Base-by-base conservation (phyloP, 1,140 invertebrate genomes). In the Oppia nitens region DNA sequence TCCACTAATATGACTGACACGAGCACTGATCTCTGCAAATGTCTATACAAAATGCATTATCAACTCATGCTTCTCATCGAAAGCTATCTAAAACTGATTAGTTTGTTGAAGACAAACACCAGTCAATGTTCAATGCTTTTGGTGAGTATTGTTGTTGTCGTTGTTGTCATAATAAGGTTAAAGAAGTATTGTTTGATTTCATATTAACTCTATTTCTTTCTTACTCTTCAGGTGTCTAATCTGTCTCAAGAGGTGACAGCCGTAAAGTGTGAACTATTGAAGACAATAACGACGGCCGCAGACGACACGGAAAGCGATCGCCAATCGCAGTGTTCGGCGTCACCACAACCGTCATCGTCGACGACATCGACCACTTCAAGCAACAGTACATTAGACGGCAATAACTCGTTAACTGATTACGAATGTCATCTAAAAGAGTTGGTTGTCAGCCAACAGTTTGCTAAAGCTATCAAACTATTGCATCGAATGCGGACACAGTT, bases 31-130 rank as follows among this genome's bases (percentile, higher is more conserved):
- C 70, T 93, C 26, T 89, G 87, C 20, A 79, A 83, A 64, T 79
- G 83, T 51, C 73, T 95, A 11, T 94, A 95, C 71, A 92, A 92
- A 68, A 75, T 97, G 2, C 87, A 94, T 68, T 94, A 97, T 67
- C 93, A 97, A 69, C 74, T 96, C 14, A 73, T 95, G 11, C 71
- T 95, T 24, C 73, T 98, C 2, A 80, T 93, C 51, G 91, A 97
- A 73, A 85, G 86, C 20, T 89, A 87, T 64, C 84, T 86, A 66
- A 95, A 95, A 73, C 84, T 96, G 77, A 76, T 91, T 54, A 70
- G 74, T 0, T 74, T 79, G 0, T 70, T 85, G n/a, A 73, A 75
- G 17, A 70, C 70, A 14, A 75, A 76, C 6, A 72, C 78, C n/a
- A 60, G 66, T 47, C 64, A n/a, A n/a, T n/a, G 66, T n/a, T 61